Percentiles rank a stretch among this genome's conserved stretches.
Evolutionary conservation across 2,888 invertebrate species (phyloP).

Genomic region (Heliconius cydno): DNA sequence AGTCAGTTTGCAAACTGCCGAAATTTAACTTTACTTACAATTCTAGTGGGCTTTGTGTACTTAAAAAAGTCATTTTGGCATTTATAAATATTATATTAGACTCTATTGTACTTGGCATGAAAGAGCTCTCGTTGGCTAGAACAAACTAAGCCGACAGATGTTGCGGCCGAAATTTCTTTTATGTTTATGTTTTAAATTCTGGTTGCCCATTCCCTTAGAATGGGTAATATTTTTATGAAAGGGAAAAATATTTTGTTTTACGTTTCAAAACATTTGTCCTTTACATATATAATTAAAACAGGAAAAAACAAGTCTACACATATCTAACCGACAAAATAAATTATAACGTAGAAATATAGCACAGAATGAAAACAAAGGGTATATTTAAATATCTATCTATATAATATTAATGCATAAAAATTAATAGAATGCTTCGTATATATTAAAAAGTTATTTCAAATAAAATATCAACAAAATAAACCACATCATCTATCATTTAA

Average conservation of each 20-base stretch:
- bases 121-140: conserved; percentile 28
- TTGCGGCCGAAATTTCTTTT: conserved; percentile 4
- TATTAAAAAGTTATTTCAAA: no score
- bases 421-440: no score
- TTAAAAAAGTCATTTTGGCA: conserved; percentile 38
- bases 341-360: not conserved
- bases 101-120: conserved; percentile 30
- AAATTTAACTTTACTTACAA: not conserved
- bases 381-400: no score
- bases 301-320: not conserved
- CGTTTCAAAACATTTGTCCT: not conserved
- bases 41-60: conserved; percentile 31
- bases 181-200: conserved; percentile 6
- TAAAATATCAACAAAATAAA: no score
- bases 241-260: not conserved
- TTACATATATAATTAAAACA: no score
- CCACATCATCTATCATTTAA: not conserved
- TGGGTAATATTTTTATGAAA: not conserved
- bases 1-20: not conserved
- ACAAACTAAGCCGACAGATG: conserved; percentile 24
- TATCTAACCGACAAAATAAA: not conserved
- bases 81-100: conserved; percentile 35
- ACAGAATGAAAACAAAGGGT: not conserved
- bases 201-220: conserved; percentile 6
- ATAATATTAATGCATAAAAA: no score